These are phyloP conservation scores for Sandelia bainsii DNA, from an alignment of 2,797 vertebrate genomes.

Conservation along the genomic window DNA sequence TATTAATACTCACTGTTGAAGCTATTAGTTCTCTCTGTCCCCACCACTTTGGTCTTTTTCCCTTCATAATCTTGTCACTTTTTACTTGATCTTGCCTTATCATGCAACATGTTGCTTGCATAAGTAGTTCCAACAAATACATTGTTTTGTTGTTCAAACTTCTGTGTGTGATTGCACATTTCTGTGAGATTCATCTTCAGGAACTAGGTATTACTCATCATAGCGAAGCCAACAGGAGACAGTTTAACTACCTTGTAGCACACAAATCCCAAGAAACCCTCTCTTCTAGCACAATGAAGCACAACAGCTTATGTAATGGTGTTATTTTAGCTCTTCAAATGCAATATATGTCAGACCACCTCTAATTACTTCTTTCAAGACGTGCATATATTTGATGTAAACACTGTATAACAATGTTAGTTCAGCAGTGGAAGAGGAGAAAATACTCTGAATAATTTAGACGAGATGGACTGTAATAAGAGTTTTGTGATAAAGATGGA, in stretches of 20 bases:
- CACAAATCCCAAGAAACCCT: constrained; percentile 33
- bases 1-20: constrained; percentile 49
- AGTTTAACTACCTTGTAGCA: constrained; percentile 35
- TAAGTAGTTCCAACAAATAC: constrained; percentile 1
- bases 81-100: constrained; percentile 12
- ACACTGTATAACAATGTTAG: constrained; percentile 38
- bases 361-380: constrained; percentile 48
- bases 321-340: constrained; percentile 44
- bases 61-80: constrained; percentile 7
- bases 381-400: constrained; percentile 44
- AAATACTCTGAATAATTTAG: constrained; percentile 49
- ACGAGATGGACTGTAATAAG: constrained; percentile 21
- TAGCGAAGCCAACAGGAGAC: constrained; percentile 41
- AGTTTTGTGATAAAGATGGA: constrained; percentile 28
- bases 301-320: constrained; percentile 62
- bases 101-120: constrained; percentile 24
- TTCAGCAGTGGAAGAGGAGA: constrained; percentile 34
- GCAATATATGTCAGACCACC: constrained; percentile 30
- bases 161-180: constrained; percentile 12
- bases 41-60: constrained; percentile 9
- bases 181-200: constrained; percentile 32
- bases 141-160: neutral
- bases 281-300: constrained; percentile 26
- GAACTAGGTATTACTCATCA: constrained; percentile 49
- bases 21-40: constrained; percentile 36